phyloP scores from a whole-genome alignment of 1,140 invertebrate species.

The Hycleus cichorii region DNA sequence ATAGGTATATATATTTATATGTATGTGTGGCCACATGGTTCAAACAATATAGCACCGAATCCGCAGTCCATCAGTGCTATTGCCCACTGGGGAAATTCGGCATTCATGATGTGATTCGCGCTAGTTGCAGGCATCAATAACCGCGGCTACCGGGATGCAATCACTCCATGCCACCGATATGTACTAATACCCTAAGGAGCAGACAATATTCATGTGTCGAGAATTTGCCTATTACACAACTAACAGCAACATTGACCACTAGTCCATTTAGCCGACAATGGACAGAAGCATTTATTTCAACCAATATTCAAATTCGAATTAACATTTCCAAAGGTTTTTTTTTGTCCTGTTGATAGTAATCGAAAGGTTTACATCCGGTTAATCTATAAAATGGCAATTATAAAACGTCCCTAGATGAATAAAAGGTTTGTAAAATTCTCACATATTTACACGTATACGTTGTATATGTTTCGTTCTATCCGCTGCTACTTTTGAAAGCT shows the following conservation, averaged over 20 bases:
- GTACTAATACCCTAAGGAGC: constrained; percentile 27
- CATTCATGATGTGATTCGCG: constrained; percentile 38
- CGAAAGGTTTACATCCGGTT: constrained; percentile 2
- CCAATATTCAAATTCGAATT: too few species aligned
- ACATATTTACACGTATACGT: too few species aligned
- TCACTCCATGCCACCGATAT: constrained; percentile 25
- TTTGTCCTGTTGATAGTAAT: too few species aligned
- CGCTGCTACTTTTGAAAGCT: too few species aligned
- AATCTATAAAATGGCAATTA: constrained; percentile 12
- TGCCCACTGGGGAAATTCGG: constrained; percentile 35
- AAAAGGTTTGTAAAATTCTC: too few species aligned
- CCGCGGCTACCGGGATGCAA: constrained; percentile 26
- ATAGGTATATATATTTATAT: too few species aligned
- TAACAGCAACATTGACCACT: constrained; percentile 6
- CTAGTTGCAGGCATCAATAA: constrained; percentile 35
- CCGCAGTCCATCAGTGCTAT: constrained; percentile 35
- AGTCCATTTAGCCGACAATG: background rate
- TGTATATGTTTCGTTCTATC: too few species aligned
- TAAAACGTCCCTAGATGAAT: background rate
- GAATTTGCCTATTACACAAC: constrained; percentile 2
- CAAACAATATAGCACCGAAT: constrained; percentile 25
- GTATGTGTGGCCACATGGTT: constrained; percentile 5
- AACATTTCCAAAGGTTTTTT: too few species aligned
- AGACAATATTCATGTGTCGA: constrained; percentile 18
- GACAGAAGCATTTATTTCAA: too few species aligned